phyloP scores from a whole-genome alignment of 35 echinoderm and acorn worm genomes.

The Nesometra sesokonis region DNA sequence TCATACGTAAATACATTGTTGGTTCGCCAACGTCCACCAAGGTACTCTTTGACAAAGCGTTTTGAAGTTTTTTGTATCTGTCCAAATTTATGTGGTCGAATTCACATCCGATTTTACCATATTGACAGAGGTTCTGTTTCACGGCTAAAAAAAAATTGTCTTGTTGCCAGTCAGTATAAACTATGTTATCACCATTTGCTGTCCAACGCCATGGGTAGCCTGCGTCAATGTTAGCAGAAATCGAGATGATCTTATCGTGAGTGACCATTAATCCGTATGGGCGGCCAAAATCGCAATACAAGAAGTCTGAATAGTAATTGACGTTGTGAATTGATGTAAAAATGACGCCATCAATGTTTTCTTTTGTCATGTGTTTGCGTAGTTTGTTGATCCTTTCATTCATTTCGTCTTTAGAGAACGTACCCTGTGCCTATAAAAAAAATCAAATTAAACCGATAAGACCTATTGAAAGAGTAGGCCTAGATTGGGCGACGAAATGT shows the following conservation, averaged over 20 bases:
- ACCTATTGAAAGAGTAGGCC: too few species aligned
- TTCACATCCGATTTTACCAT: background rate
- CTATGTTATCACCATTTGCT: background rate
- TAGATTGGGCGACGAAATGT: too few species aligned
- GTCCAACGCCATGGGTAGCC: background rate
- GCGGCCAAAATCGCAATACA: constrained; percentile 31
- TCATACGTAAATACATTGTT: background rate
- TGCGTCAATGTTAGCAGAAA: constrained; percentile 6
- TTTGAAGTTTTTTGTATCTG: background rate
- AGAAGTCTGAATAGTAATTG: constrained; percentile 51
- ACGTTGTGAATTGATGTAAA: constrained; percentile 50
- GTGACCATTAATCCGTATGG: constrained; percentile 44
- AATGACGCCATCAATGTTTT: constrained; percentile 34
- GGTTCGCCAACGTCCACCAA: background rate
- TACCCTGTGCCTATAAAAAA: constrained; percentile 12
- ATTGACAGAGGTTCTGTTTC: background rate
- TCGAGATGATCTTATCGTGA: constrained; percentile 15
- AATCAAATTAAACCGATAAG: too few species aligned
- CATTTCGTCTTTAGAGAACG: constrained; percentile 43
- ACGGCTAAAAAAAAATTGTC: background rate
- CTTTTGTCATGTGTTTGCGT: constrained; percentile 21
- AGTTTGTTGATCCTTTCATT: constrained; percentile 20
- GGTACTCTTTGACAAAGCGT: background rate
- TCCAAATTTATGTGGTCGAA: constrained; percentile 1
- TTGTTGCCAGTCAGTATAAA: background rate